Conservation (phyloP, 1,140 invertebrate species). For the Papilio polyxenes region DNA sequence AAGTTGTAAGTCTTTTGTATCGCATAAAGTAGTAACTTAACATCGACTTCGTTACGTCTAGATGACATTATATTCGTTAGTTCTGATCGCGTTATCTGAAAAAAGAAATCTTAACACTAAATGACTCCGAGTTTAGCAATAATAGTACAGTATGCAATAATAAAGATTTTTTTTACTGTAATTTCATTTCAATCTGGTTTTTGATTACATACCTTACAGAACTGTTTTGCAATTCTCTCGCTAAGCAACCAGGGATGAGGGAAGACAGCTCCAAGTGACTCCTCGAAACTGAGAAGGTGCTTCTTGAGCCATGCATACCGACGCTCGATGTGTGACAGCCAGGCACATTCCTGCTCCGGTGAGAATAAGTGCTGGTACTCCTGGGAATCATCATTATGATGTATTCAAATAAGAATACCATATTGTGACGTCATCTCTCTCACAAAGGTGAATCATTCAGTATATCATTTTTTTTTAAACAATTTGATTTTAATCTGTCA, state of each 20-base stretch:
- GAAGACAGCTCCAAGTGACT: constrained; percentile 94
- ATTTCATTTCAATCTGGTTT: background rate
- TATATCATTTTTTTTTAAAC: too few species aligned
- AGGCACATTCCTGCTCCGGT: constrained; percentile 96
- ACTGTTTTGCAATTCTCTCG: constrained; percentile 95
- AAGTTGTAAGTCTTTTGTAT: constrained; percentile 97
- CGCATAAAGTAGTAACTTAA: constrained; percentile 96
- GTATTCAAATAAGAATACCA: background rate
- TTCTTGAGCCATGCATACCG: constrained; percentile 98
- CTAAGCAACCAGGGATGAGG: constrained; percentile 97
- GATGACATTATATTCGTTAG: constrained; percentile 92
- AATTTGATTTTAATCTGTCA: too few species aligned
- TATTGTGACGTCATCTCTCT: too few species aligned
- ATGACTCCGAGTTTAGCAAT: background rate
- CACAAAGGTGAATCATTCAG: too few species aligned
- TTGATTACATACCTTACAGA: constrained; percentile 85
- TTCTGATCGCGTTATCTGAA: constrained; percentile 85
- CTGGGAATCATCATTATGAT: constrained; percentile 64
- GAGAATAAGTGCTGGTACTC: constrained; percentile 98
- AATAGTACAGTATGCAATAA: background rate
- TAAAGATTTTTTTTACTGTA: background rate
- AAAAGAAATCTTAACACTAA: background rate
- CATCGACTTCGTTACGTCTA: constrained; percentile 94
- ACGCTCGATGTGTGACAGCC: constrained; percentile 97
- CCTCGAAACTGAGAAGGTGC: constrained; percentile 97